Evolutionary conservation across 1,140 invertebrate species (phyloP), one percentile per base, ranked within the genome.

Genomic region (Drosophila aff.): DNA sequence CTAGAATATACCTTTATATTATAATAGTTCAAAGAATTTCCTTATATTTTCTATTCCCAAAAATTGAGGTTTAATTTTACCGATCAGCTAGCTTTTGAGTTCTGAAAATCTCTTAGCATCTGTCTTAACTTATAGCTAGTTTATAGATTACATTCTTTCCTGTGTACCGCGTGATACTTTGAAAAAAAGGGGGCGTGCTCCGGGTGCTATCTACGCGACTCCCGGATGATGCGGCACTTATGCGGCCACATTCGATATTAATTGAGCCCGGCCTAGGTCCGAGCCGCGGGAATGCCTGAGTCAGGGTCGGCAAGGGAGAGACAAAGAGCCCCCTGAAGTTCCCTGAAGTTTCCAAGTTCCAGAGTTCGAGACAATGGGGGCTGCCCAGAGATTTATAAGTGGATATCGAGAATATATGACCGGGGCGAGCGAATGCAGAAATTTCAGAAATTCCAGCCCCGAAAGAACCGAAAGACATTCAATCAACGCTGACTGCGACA

Each of bases 191-290:
- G 55, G 75, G 75, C 75, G 73, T 76, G 71, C 11, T 55, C 44
- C 23, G 18, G 49, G 47, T 49, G 69, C 47, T 18, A 63, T 57
- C 53, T 55, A 38, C 53, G 63, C 44, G 41, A 63, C 77, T 66
- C 65, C 77, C 67, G 67, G 67, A 83, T 83, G 76, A 87, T 80
- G 80, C 50, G 62, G 81, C 83, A 89, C 72, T 83, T 83, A 71
- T 74, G 74, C 33, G 10, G 11, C 47, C 61, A 62, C 44, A 67
- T 57, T 33, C 59, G 50, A 36, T 76, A 68, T 73, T 81, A 84
- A 85, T 84, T 84, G 67, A 84, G 40, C 59, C 36, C 58, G 23
- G 28, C 13, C 67, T 68, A 71, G 64, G 31, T 40, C 31, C 64
- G 8, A 63, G 18, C 8, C 63, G 28, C 28, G 21, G 64, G 64